Evolutionary conservation across 2,797 vertebrate genomes (phyloP).

Genomic region (Falco biarmicus): DNA sequence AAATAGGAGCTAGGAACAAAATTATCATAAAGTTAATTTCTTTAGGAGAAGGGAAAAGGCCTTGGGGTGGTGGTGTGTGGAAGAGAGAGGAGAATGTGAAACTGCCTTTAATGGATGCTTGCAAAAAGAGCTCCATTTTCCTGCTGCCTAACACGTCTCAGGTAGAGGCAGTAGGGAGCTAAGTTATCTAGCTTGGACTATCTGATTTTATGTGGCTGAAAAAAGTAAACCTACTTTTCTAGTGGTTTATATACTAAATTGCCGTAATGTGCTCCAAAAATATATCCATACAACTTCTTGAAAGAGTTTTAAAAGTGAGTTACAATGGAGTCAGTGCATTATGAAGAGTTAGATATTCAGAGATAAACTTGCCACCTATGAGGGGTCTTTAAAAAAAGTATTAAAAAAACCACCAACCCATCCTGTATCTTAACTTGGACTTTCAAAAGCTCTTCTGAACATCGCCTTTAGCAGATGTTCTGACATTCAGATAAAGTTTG

Average conservation of each 20-base stretch:
- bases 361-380: not conserved
- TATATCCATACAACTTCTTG: not conserved
- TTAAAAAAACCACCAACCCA: not conserved
- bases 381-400: not conserved
- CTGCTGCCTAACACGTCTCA: not conserved
- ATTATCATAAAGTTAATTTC: constrained; percentile 57
- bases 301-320: not conserved
- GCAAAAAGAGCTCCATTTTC: not conserved
- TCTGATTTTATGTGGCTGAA: not conserved
- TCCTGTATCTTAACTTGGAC: not conserved
- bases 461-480: not conserved
- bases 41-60: not conserved
- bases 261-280: not conserved
- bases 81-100: not conserved
- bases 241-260: not conserved
- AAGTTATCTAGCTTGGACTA: not conserved
- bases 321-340: not conserved
- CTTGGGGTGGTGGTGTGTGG: not conserved
- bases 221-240: not conserved
- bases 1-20: constrained; percentile 50
- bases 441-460: not conserved
- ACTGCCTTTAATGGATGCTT: not conserved
- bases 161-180: not conserved
- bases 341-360: not conserved
- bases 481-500: not conserved